These are phyloP conservation scores for Onychomys torridus DNA, from an alignment of 2,797 vertebrate genomes.

Conservation along the genomic window DNA sequence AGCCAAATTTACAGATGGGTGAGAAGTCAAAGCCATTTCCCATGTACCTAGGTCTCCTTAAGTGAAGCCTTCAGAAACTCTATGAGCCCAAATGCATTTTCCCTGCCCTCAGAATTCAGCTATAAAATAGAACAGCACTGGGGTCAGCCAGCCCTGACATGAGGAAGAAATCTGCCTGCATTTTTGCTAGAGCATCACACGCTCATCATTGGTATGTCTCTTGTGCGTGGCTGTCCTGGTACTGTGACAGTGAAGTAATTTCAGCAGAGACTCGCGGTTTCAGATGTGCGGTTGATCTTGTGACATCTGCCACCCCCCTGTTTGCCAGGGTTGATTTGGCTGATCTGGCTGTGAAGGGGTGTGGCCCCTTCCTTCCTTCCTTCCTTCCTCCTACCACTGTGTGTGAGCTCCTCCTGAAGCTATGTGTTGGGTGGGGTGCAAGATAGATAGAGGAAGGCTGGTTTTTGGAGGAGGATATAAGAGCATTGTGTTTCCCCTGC, in stretches of 20 bases:
- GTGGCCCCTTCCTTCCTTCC: background rate
- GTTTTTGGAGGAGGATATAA: background rate
- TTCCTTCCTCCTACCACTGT: background rate
- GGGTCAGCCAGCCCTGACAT: background rate
- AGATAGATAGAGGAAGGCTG: background rate
- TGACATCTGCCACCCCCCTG: background rate
- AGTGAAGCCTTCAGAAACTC: background rate
- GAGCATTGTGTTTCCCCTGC: too few species aligned
- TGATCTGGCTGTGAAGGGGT: background rate
- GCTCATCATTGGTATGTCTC: background rate
- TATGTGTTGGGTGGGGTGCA: background rate
- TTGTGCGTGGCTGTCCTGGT: background rate
- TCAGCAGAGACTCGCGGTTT: background rate
- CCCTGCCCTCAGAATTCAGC: background rate
- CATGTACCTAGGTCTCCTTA: background rate
- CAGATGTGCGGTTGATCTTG: background rate
- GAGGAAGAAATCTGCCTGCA: background rate
- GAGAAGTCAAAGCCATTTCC: background rate
- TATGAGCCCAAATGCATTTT: background rate
- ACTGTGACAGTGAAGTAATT: background rate
- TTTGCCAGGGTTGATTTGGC: background rate
- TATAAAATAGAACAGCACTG: background rate
- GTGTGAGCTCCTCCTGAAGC: background rate
- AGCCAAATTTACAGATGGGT: background rate
- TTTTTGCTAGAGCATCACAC: background rate